Evolutionary conservation across 2,888 invertebrate species (phyloP).

Genomic region (Napeogenes inachia): DNA sequence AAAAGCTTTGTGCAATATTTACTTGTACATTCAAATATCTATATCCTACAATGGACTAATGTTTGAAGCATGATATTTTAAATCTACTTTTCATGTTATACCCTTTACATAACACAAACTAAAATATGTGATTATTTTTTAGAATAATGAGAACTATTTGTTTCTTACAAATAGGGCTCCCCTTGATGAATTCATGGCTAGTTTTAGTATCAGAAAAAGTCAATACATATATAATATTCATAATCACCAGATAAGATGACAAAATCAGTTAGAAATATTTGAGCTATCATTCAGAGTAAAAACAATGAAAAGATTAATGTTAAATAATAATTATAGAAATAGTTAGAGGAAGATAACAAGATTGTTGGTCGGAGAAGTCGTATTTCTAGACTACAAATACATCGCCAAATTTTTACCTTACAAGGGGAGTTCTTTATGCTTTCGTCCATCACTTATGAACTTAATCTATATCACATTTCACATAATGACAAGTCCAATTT

Average conservation of each 20-base stretch:
- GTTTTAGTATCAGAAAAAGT: slow-evolving; percentile 24
- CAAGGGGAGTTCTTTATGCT: slow-evolving; percentile 70
- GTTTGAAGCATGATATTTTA: slow-evolving; percentile 7
- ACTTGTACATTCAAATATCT: slow-evolving; percentile 11
- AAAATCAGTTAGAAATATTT: slow-evolving; percentile 1
- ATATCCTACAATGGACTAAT: slow-evolving; percentile 7
- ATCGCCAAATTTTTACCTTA: slow-evolving; percentile 68
- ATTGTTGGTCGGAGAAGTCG: slow-evolving; percentile 18
- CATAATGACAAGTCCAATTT: slow-evolving; percentile 60
- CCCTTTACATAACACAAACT: not conserved
- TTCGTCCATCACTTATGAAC: slow-evolving; percentile 69
- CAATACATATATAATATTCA: slow-evolving; percentile 15
- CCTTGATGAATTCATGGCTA: slow-evolving; percentile 31
- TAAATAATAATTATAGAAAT: slow-evolving; percentile 13
- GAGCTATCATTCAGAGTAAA: not conserved
- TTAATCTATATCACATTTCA: slow-evolving; percentile 66
- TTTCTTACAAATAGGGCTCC: slow-evolving; percentile 32
- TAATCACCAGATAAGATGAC: slow-evolving; percentile 6
- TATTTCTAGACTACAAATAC: slow-evolving; percentile 40
- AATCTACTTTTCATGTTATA: slow-evolving; percentile 1
- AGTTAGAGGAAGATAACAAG: slow-evolving; percentile 18
- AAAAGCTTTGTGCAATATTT: slow-evolving; percentile 50
- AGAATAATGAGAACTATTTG: slow-evolving; percentile 17
- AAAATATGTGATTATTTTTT: slow-evolving; percentile 10
- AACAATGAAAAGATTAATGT: slow-evolving; percentile 3